A percentile compares a stretch with the other conserved stretches of the same genome.
Evolutionary conservation across 2,797 vertebrate species (phyloP).

Genomic region (Morelia viridis): DNA sequence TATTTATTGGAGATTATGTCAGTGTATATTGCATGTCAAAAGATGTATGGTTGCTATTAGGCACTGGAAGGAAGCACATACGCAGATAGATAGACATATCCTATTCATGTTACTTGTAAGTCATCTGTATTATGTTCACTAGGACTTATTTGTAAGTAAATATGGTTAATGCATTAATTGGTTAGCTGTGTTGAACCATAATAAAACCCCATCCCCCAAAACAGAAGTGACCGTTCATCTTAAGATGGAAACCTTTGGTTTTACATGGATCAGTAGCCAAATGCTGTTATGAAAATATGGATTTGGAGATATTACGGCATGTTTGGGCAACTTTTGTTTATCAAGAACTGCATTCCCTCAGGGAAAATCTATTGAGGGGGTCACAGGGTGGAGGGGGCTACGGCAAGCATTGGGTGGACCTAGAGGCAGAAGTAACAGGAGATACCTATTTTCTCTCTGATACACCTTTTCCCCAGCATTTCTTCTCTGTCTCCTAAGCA

Average conservation of each 20-base stretch:
- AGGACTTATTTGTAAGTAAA: background rate
- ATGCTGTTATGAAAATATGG: background rate
- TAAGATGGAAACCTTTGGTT: background rate
- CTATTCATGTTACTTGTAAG: background rate
- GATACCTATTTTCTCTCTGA: background rate
- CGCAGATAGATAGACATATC: background rate
- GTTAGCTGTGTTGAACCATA: background rate
- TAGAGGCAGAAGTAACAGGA: background rate
- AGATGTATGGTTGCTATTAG: background rate
- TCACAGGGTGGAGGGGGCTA: background rate
- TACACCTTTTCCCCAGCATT: background rate
- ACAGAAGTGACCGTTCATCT: background rate
- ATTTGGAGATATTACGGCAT: background rate
- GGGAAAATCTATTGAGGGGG: background rate
- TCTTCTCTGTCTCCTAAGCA: background rate
- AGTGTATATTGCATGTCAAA: background rate
- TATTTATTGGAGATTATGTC: background rate
- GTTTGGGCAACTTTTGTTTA: background rate
- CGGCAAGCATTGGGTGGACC: background rate
- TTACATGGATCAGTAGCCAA: background rate
- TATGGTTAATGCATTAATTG: background rate
- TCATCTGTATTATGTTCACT: background rate
- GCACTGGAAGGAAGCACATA: background rate
- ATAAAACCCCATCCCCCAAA: background rate
- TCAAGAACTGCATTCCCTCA: background rate